Conservation (phyloP, 2,888 invertebrate species). For the Xestia c-nigrum region DNA sequence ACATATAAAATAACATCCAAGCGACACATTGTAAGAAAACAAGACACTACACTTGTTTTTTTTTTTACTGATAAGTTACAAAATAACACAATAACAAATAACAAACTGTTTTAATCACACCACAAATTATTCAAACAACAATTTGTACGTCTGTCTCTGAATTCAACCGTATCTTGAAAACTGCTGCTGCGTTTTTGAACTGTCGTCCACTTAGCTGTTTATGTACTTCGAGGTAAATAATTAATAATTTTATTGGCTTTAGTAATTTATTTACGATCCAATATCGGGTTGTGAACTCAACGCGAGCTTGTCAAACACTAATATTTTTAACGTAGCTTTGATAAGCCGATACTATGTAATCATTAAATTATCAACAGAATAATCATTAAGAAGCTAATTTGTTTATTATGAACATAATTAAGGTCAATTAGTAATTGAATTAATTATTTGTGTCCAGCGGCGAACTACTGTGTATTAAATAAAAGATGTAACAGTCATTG, state of each 20-base stretch:
- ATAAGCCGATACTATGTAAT: slow-evolving; percentile 18
- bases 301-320: slow-evolving; percentile 12
- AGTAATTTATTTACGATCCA: not conserved
- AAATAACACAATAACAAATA: not conserved
- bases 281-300: not conserved
- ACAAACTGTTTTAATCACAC: not conserved
- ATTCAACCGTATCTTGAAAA: slow-evolving; percentile 11
- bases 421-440: slow-evolving; percentile 28
- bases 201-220: not conserved
- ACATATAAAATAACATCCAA: slow-evolving; percentile 30
- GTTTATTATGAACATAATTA: slow-evolving; percentile 26
- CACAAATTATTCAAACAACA: not conserved
- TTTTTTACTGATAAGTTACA: not conserved
- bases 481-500: not conserved
- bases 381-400: slow-evolving; percentile 16
- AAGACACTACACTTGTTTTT: slow-evolving; percentile 6
- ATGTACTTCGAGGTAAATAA: not conserved
- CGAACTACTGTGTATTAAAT: too few relatives aligned
- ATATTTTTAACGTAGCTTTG: slow-evolving; percentile 4
- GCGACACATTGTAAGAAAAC: slow-evolving; percentile 21
- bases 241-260: not conserved
- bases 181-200: not conserved
- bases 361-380: slow-evolving; percentile 19
- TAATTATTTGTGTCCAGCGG: not conserved
- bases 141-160: not conserved